Base-by-base conservation (phyloP, 2,888 invertebrate species). In the Lepidonotus clava region DNA sequence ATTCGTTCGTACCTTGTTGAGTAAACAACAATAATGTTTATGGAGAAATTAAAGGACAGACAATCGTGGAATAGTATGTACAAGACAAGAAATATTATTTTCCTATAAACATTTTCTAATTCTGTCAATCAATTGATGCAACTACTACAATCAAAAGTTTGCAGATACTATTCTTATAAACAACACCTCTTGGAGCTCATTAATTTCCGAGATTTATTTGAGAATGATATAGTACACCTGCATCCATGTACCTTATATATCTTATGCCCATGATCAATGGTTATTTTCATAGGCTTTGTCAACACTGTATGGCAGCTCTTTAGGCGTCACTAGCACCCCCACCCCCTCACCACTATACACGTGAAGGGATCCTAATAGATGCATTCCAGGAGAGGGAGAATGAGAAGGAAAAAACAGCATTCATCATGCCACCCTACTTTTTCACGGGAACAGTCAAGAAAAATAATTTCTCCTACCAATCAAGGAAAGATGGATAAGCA, bases 401-500 rank as follows among this genome's bases (percentile, higher is more conserved):
- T 5, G 56, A 8, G 24, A 36, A 61, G 28, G 28, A 61, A 61
- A 56, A 61, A 28, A 21, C 38, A 66, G 32, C 36, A 71, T 71
- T 14, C 36, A 71, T 71, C n/a, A 38, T 14, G n/a, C 36, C 71
- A 38, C 1, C 71, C 71, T 36, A 2, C 71, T 8, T 71, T 71
- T 71, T 71, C 38, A 34, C 34, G 14, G 71, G 4, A 4, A 71
- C 71, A 71, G 38, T 71, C 71, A 18, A 24, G 71, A 71, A 38
- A 71, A 71, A 36, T 71, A 1, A 71, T 71, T 71, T 38, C 71
- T 71, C 71, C 71, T 0, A 71, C 71, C 38, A 71, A 71, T 71
- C 71, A 71, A 71, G 71, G 71, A 24, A 38, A 71, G 71, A 71
- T 71, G 71, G 71, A 71, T 71, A 34, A 71, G 24, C 36, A 71